These are phyloP conservation scores for Hirtodrosophila confusa DNA, from an alignment of 2,888 invertebrate genomes.

Conservation along the genomic window DNA sequence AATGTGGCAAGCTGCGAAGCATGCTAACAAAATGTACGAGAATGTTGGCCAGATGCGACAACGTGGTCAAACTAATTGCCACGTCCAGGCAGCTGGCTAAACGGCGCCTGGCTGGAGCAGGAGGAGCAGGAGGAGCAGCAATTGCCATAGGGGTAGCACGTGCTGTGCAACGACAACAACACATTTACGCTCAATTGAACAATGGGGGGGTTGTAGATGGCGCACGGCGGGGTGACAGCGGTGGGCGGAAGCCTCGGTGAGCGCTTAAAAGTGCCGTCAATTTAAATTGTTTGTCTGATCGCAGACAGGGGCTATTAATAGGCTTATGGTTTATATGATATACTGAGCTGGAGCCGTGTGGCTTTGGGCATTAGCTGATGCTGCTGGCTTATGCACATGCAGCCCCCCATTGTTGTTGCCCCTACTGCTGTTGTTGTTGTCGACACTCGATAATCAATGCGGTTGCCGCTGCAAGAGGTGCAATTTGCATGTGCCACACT, in stretches of 20 bases:
- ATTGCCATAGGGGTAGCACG: slow-evolving; percentile 42
- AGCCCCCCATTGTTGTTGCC: not conserved
- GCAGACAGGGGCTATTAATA: slow-evolving; percentile 76
- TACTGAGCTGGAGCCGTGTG: slow-evolving; percentile 58
- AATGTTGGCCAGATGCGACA: slow-evolving; percentile 21
- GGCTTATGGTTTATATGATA: slow-evolving; percentile 75
- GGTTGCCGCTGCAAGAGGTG: slow-evolving; percentile 45
- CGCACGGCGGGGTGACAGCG: not conserved
- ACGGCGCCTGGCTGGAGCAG: slow-evolving; percentile 20
- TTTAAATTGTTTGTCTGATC: slow-evolving; percentile 78
- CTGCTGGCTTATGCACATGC: slow-evolving; percentile 22
- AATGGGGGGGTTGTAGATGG: slow-evolving; percentile 28
- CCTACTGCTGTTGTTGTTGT: slow-evolving; percentile 27
- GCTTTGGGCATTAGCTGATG: slow-evolving; percentile 61
- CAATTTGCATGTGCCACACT: slow-evolving; percentile 65
- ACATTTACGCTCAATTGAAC: slow-evolving; percentile 71
- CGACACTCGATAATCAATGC: slow-evolving; percentile 66
- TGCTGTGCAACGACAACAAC: slow-evolving; percentile 41
- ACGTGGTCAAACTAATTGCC: slow-evolving; percentile 39
- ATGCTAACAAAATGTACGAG: slow-evolving; percentile 4
- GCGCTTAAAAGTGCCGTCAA: slow-evolving; percentile 74
- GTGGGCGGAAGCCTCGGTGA: not conserved
- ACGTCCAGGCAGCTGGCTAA: slow-evolving; percentile 16
- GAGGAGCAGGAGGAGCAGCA: slow-evolving; percentile 5
- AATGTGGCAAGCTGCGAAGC: slow-evolving; percentile 6